Base-by-base conservation (phyloP, 2,888 invertebrate species). In the Morpho achilles region DNA sequence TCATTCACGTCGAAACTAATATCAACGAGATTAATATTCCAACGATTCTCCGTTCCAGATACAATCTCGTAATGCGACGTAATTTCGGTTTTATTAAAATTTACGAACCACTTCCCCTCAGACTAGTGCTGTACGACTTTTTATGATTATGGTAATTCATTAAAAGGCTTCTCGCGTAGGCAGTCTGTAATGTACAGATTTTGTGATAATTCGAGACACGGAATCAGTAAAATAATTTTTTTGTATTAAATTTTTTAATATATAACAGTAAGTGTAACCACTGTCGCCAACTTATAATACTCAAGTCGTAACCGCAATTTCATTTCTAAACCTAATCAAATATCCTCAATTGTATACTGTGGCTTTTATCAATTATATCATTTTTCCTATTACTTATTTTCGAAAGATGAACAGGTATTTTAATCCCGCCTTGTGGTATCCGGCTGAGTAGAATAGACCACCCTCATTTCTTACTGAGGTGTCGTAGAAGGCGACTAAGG, bases 71-170 rank as follows among this genome's bases (percentile, higher is more conserved):
- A 76, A 80, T 75, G 73, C 70, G 61, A 65, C 62, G 69, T 73
- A 74, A 75, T 79, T 77, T 73, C 58, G 62, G 61, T 68, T 67
- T 68, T 69, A 66, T 65, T 67, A 68, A 70, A 75, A 72, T 75
- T 74, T 70, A 72, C 66, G 69, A 68, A 61, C 59, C 69, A 66
- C 67, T 68, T 70, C 56, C 62, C 60, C 50, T 49, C 64, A 58
- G 46, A 54, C 45, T 49, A 57, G 53, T 45, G 48, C 54, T 53
- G n/a, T n/a, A 45, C 47, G 57, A 63, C 56, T 68, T 68, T 75
- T 76, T 74, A 75, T 74, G 72, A 71, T 78, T 75, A 78, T 80
- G 75, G 70, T 77, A 79, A 82, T 82, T 75, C 80, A 77, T 80
- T 79, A 80, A 82, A 79, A 79, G 77, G 74, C 72, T 78, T 70